Base-by-base conservation (phyloP, 2,113 vertebrate species). In the Saguinus midas region DNA sequence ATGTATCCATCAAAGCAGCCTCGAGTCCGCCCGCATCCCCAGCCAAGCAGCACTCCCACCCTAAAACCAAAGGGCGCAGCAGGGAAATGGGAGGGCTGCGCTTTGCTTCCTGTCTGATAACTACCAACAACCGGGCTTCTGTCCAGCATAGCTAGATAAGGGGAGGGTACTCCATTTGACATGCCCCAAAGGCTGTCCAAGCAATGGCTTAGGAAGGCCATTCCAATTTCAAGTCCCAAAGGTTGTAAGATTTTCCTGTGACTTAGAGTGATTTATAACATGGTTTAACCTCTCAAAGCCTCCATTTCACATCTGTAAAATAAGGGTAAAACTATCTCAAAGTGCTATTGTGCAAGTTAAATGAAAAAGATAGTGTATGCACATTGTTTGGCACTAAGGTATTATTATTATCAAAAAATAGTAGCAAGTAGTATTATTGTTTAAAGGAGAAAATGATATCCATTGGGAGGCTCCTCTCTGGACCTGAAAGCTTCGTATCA, bases 1-100 rank as follows among this genome's bases (percentile, higher is more conserved):
- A 21, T 4, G 1, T 6, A 6, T 4, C 40, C 37, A 27, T 66
- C 20, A 16, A 27, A 6, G 70, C 35, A 23, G 52, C 40, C 43
- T 64, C 0, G 0, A 6, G 43, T 40, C 18, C 5, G 6, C 21
- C 72, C 0, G 35, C 25, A 14, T 35, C 6, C 21, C 50, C 40
- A 8, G 11, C 20, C 20, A 13, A 45, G 72, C 29, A 23, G 8
- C n/a, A 20, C 58, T n/a, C 61, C 66, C 12, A 6, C 11, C n/a
- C 50, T 16, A 16, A 76, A 58, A 37, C 57, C 57, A 48, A 14
- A 73, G 32, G 68, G 27, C 13, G 43, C 48, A 68, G 5, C 35
- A 8, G 43, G 68, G 92, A 76, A 87, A 35, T 78, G 72, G 79
- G 48, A 68, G 76, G 73, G 79, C 16, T 14, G 8, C 14, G 79